Conservation (phyloP, 2,888 invertebrate genomes). For the Onthophagus sagittarius region DNA sequence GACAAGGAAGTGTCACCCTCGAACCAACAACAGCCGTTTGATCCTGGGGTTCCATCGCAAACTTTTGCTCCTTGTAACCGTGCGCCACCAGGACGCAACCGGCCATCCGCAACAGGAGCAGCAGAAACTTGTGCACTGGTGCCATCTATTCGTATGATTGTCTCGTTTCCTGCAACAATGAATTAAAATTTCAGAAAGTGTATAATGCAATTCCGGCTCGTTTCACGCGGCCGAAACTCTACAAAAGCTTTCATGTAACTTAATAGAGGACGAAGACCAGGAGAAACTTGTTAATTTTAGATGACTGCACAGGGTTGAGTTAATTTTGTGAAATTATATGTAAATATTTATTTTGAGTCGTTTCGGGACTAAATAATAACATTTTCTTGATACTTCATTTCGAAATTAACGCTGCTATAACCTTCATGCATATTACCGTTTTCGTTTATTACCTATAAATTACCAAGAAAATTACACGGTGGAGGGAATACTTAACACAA, state of each 20-base stretch:
- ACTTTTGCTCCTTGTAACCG: slow-evolving; percentile 67
- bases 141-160: slow-evolving; percentile 37
- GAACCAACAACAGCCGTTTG: slow-evolving; percentile 87
- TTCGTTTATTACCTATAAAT: too few relatives aligned
- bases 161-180: slow-evolving; percentile 26
- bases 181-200: slow-evolving; percentile 9
- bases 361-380: too few relatives aligned
- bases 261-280: not conserved
- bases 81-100: slow-evolving; percentile 13
- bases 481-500: too few relatives aligned
- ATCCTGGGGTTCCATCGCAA: slow-evolving; percentile 89
- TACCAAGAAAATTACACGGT: not conserved
- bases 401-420: too few relatives aligned
- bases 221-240: not conserved
- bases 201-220: slow-evolving; percentile 10
- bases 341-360: not conserved
- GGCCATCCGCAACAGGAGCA: slow-evolving; percentile 39
- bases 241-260: not conserved
- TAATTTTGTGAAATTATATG: not conserved
- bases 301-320: not conserved
- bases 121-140: slow-evolving; percentile 42
- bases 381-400: too few relatives aligned
- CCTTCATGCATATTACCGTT: too few relatives aligned
- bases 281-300: not conserved
- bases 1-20: slow-evolving; percentile 83